Conservation (phyloP, 92 coral and sea anemone species). For the Pocillopora meandrina region DNA sequence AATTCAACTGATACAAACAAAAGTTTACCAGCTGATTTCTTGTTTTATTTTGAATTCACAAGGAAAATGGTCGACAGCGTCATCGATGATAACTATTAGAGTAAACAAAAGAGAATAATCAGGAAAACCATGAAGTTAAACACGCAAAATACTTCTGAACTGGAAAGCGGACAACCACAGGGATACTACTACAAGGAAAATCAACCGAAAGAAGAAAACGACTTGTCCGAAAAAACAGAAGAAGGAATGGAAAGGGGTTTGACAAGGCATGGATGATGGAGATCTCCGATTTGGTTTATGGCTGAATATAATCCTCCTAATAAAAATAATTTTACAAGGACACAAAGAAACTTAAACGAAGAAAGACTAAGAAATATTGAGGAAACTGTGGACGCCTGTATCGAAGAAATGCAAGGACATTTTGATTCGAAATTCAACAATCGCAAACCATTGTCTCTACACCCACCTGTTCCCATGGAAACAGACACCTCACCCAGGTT, state of each 20-base stretch:
- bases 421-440: constrained; percentile 33
- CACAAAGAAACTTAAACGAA: neutral
- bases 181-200: neutral
- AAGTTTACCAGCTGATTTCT: neutral
- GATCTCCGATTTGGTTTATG: neutral
- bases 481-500: constrained; percentile 17
- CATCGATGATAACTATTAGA: neutral
- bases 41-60: neutral
- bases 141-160: constrained; percentile 5
- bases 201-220: neutral
- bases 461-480: constrained; percentile 34
- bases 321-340: neutral
- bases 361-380: constrained; percentile 11
- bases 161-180: neutral
- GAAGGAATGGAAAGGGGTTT: neutral
- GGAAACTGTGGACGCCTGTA: neutral
- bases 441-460: constrained; percentile 25
- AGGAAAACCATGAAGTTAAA: constrained; percentile 6
- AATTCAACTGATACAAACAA: neutral
- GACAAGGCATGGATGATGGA: neutral
- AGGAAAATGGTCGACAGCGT: neutral
- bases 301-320: neutral
- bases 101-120: constrained; percentile 8
- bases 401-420: constrained; percentile 13
- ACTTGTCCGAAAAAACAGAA: neutral